Evolutionary conservation across 2,888 invertebrate genomes (phyloP).

Genomic region (Chironomus tentans): DNA sequence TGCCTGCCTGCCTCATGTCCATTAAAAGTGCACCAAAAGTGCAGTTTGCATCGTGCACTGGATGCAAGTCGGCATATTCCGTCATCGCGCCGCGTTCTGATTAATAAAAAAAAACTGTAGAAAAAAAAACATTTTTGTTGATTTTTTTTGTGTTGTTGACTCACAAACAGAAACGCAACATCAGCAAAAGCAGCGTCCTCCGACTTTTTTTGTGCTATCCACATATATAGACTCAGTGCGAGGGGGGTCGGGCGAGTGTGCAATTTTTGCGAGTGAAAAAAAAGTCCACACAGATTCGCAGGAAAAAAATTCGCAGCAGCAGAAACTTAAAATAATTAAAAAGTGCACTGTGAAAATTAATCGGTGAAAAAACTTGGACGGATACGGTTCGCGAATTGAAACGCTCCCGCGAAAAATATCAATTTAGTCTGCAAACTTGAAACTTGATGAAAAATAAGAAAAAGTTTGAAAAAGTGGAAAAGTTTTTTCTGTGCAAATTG

Average conservation of each 20-base stretch:
- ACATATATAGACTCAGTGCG: neutral
- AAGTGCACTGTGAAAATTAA: neutral
- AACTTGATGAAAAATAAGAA: neutral
- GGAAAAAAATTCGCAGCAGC: neutral
- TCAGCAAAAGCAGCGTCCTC: neutral
- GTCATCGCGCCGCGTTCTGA: neutral
- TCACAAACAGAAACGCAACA: neutral
- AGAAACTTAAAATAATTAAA: neutral
- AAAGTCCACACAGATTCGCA: neutral
- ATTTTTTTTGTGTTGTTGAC: neutral
- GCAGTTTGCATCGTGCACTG: slow-evolving; percentile 24
- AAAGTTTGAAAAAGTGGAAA: neutral
- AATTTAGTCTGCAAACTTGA: neutral
- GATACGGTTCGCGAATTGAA: neutral
- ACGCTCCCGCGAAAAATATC: neutral
- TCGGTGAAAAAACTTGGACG: slow-evolving; percentile 12
- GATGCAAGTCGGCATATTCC: slow-evolving; percentile 19
- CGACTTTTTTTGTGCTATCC: neutral
- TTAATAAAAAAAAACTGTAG: neutral
- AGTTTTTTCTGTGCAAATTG: neutral
- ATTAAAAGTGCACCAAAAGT: neutral
- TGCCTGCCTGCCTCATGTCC: neutral
- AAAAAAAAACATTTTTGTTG: neutral
- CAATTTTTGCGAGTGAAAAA: neutral
- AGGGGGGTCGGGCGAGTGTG: neutral